These are phyloP conservation scores for Schizopygopsis pylzovi DNA, from an alignment of 2,797 vertebrate species.

Conservation along the genomic window DNA sequence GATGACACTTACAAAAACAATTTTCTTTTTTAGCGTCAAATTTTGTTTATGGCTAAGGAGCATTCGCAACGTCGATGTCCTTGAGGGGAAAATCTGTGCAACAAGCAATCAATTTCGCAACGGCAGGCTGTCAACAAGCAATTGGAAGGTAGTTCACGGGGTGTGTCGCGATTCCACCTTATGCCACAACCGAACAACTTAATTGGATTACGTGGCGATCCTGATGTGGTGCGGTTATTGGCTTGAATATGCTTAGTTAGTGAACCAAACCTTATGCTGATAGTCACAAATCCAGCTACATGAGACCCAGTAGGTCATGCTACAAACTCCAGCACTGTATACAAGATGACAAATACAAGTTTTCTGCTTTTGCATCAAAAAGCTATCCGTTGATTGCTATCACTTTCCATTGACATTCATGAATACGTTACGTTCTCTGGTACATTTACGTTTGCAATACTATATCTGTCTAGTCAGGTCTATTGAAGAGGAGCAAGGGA, in stretches of 20 bases:
- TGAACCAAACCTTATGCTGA: not conserved
- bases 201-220: no score
- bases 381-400: not conserved
- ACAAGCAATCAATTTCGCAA: no score
- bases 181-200: no score
- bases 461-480: constrained; percentile 18
- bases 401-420: not conserved
- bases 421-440: not conserved
- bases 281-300: not conserved
- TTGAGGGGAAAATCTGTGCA: no score
- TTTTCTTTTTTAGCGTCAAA: no score
- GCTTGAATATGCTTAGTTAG: not conserved
- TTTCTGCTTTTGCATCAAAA: not conserved
- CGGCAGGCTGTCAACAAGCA: no score
- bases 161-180: no score
- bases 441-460: not conserved
- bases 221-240: not conserved
- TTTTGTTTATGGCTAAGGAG: no score
- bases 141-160: no score
- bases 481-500: not conserved
- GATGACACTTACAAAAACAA: no score
- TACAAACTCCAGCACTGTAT: not conserved
- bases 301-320: not conserved
- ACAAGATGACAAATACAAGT: not conserved
- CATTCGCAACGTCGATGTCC: no score